Conservation (phyloP, 2,888 invertebrate genomes). For the Copidosoma aretas region DNA sequence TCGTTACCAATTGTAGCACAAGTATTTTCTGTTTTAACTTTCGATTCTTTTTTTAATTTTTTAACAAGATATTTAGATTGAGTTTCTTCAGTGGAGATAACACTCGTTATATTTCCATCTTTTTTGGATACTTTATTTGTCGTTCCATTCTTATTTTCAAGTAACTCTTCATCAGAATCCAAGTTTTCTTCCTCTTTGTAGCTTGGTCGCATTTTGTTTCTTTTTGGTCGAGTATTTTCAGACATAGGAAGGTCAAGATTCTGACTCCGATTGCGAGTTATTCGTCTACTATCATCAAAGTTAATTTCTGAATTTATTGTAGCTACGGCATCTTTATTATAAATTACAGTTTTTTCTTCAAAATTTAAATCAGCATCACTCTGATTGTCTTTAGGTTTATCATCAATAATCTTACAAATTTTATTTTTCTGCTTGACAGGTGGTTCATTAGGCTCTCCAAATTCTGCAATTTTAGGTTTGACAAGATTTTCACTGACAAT, state of each 20-base stretch:
- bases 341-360: neutral
- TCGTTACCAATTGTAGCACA: neutral
- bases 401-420: neutral
- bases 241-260: neutral
- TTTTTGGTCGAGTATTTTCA: constrained; percentile 40
- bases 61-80: neutral
- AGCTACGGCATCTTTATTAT: neutral
- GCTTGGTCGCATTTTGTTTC: constrained; percentile 42
- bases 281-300: constrained; percentile 4
- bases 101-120: neutral
- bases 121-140: neutral
- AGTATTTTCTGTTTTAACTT: constrained; percentile 4
- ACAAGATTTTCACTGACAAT: neutral
- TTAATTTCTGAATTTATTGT: constrained; percentile 3
- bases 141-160: neutral
- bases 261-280: constrained; percentile 31
- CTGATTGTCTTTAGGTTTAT: neutral
- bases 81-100: neutral
- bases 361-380: neutral
- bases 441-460: neutral
- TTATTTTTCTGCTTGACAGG: too few relatives aligned
- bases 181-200: constrained; percentile 42
- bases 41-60: neutral
- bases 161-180: constrained; percentile 40
- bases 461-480: neutral